Conservation (phyloP, 2,888 invertebrate species). For the Sclerodermus sp. region DNA sequence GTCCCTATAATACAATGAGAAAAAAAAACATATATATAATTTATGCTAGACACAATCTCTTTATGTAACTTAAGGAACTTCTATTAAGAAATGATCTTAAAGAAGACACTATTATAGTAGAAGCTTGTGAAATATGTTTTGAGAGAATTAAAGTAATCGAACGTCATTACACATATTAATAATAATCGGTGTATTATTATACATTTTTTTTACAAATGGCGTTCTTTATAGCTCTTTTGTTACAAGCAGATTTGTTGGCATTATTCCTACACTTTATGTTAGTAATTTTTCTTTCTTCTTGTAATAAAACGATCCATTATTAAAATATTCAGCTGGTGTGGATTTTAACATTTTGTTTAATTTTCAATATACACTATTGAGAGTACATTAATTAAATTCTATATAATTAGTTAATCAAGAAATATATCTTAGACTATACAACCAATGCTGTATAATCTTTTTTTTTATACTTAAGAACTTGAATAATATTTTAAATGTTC, state of each 20-base stretch:
- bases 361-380: conserved; percentile 21
- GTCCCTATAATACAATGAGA: conserved; percentile 36
- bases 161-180: no score
- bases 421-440: conserved; percentile 32
- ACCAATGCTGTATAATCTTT: conserved; percentile 42
- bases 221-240: conserved; percentile 4
- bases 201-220: no score
- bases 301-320: conserved; percentile 10
- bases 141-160: neutral
- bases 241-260: conserved; percentile 18
- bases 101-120: conserved; percentile 7
- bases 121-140: conserved; percentile 11
- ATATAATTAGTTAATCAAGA: conserved; percentile 27
- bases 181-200: no score
- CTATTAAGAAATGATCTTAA: no score
- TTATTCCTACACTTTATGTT: conserved; percentile 23
- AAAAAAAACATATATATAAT: conserved; percentile 38
- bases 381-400: conserved; percentile 30
- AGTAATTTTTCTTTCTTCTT: conserved; percentile 14
- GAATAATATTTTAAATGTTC: conserved; percentile 46
- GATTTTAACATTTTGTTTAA: conserved; percentile 17
- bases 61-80: conserved; percentile 34
- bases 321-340: conserved; percentile 5
- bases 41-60: conserved; percentile 36
- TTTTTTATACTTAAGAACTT: conserved; percentile 46